These are phyloP conservation scores for Busseola fusca DNA, from an alignment of 2,888 invertebrate species.

Conservation along the genomic window DNA sequence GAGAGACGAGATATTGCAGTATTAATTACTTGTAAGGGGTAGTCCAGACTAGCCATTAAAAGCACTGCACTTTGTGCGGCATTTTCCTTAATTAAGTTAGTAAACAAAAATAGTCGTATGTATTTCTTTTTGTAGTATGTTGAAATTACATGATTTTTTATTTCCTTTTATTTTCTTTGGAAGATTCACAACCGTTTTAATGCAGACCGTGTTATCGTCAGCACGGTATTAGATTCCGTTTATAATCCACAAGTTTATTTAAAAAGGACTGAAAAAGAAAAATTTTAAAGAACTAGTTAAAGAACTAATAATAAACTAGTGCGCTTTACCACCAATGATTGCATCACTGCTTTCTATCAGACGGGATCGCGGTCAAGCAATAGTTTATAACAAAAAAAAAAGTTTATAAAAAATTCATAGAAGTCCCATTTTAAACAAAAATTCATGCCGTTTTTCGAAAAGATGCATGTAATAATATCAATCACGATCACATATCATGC, in stretches of 20 bases:
- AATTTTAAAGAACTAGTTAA: too few species aligned
- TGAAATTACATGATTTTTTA: background rate
- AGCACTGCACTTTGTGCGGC: background rate
- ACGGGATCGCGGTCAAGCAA: too few species aligned
- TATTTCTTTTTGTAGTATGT: background rate
- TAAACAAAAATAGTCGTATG: background rate
- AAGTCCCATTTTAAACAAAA: background rate
- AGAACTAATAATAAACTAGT: too few species aligned
- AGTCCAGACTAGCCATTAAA: constrained; percentile 55
- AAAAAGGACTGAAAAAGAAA: background rate
- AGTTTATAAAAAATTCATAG: too few species aligned
- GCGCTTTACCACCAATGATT: too few species aligned
- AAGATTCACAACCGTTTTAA: background rate
- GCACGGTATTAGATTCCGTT: too few species aligned
- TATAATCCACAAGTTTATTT: background rate
- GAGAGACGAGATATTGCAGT: constrained; percentile 83
- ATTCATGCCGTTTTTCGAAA: background rate
- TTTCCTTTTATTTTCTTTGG: background rate
- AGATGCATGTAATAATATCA: constrained; percentile 1
- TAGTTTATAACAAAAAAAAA: too few species aligned
- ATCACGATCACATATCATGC: constrained; percentile 1
- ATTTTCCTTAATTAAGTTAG: constrained; percentile 18
- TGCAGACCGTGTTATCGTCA: background rate
- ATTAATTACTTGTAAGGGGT: constrained; percentile 79
- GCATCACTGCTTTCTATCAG: too few species aligned